A percentile compares a stretch with the other conserved stretches of the same genome.
These are phyloP conservation scores for Mesorhabditis belari DNA, from an alignment of 2,888 invertebrate genomes.

Conservation along the genomic window DNA sequence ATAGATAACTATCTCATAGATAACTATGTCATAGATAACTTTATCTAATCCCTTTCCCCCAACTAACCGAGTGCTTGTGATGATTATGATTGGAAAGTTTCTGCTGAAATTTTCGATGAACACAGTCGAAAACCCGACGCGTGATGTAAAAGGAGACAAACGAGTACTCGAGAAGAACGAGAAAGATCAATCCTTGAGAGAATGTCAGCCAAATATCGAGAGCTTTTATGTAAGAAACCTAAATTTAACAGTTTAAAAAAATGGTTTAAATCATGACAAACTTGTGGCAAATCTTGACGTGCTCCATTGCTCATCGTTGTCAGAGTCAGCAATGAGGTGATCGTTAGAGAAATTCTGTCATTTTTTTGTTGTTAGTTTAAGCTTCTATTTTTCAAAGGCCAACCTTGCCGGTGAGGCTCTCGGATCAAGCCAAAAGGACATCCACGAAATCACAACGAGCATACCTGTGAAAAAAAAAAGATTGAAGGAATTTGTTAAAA, in stretches of 20 bases:
- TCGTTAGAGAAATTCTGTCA: slow-evolving; percentile 45
- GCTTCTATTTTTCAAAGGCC: too few species aligned
- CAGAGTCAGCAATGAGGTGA: slow-evolving; percentile 51
- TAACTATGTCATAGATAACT: too few species aligned
- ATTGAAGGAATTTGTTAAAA: too few species aligned
- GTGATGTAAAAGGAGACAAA: slow-evolving; percentile 52
- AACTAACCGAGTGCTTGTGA: background rate
- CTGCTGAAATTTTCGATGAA: slow-evolving; percentile 22
- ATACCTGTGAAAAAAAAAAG: slow-evolving; percentile 21
- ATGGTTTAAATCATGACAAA: slow-evolving; percentile 5
- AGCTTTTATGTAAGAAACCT: slow-evolving; percentile 48
- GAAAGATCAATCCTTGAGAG: slow-evolving; percentile 50
- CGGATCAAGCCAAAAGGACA: slow-evolving; percentile 52
- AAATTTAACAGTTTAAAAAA: background rate
- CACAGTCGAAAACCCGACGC: slow-evolving; percentile 36
- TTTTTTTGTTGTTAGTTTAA: background rate
- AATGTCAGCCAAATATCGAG: slow-evolving; percentile 51
- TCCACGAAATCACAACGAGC: slow-evolving; percentile 50
- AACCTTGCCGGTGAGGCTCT: slow-evolving; percentile 48
- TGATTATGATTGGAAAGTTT: background rate
- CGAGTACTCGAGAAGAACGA: slow-evolving; percentile 51
- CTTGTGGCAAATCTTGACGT: slow-evolving; percentile 52
- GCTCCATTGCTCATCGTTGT: slow-evolving; percentile 53
- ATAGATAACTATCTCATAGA: too few species aligned
- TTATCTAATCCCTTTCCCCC: too few species aligned